Evolutionary conservation across 2,888 invertebrate species (phyloP).

Genomic region (Pollenia amentaria): DNA sequence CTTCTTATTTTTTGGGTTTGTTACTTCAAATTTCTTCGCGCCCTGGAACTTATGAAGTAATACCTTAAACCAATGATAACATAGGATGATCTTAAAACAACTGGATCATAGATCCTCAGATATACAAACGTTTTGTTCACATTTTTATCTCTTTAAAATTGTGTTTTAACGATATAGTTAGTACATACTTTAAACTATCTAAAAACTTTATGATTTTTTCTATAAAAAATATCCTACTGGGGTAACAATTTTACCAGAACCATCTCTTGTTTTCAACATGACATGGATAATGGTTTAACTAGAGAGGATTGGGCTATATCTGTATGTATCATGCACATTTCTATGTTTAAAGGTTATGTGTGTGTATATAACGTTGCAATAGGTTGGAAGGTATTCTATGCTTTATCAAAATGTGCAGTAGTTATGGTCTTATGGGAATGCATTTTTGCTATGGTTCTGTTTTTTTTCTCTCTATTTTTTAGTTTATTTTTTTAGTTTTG

Average conservation of each 20-base stretch:
- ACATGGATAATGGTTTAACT: conserved; percentile 70
- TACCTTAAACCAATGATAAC: too few relatives aligned
- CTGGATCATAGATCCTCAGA: too few relatives aligned
- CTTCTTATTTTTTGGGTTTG: too few relatives aligned
- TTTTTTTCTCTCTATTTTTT: conserved; percentile 29
- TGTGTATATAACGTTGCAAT: conserved; percentile 26
- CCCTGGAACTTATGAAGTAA: too few relatives aligned
- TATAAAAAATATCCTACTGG: conserved; percentile 23
- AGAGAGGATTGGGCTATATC: conserved; percentile 57
- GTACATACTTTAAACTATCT: too few relatives aligned
- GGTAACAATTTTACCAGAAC: not conserved
- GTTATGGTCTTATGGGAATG: conserved; percentile 62
- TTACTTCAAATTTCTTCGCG: too few relatives aligned
- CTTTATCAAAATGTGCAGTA: conserved; percentile 49
- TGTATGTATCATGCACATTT: conserved; percentile 2
- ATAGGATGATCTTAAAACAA: too few relatives aligned
- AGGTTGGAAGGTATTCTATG: conserved; percentile 24
- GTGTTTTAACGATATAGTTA: too few relatives aligned
- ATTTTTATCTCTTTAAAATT: too few relatives aligned
- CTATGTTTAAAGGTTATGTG: not conserved
- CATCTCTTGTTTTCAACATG: conserved; percentile 53
- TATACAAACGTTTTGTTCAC: too few relatives aligned
- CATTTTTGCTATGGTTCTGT: conserved; percentile 62
- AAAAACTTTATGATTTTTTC: not conserved
- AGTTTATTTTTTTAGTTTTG: conserved; percentile 54